These are phyloP conservation scores for Mobula birostris DNA, from an alignment of 2,113 vertebrate species.

Conservation along the genomic window DNA sequence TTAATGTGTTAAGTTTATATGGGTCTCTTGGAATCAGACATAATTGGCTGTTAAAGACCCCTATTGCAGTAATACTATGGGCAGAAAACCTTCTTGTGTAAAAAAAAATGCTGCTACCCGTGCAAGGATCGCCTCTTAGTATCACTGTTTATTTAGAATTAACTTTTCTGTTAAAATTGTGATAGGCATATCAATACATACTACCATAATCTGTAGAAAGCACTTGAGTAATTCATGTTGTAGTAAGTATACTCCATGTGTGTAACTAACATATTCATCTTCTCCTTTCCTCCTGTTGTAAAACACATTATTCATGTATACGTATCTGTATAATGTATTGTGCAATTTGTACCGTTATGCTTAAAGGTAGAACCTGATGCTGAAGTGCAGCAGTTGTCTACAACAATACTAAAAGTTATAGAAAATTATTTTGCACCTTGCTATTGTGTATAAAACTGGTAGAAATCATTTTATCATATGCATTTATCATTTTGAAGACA, in stretches of 20 bases:
- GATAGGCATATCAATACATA: constrained; percentile 45
- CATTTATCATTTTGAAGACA: constrained; percentile 72
- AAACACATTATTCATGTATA: constrained; percentile 49
- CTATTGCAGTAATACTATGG: constrained; percentile 65
- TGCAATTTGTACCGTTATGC: constrained; percentile 64
- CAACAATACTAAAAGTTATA: constrained; percentile 66
- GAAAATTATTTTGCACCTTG: constrained; percentile 84
- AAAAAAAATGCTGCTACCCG: constrained; percentile 41
- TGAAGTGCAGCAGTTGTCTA: constrained; percentile 54
- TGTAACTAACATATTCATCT: constrained; percentile 54
- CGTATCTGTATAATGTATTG: constrained; percentile 56
- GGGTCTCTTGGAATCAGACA: constrained; percentile 21
- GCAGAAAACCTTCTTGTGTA: constrained; percentile 50
- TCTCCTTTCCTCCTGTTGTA: constrained; percentile 52
- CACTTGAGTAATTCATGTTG: constrained; percentile 43
- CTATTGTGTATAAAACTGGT: constrained; percentile 71
- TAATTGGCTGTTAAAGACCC: constrained; percentile 39
- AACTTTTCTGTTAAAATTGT: constrained; percentile 43
- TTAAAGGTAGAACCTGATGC: constrained; percentile 51
- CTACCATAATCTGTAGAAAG: constrained; percentile 41
- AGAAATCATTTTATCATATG: constrained; percentile 60
- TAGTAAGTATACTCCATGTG: constrained; percentile 46
- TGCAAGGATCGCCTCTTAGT: constrained; percentile 39
- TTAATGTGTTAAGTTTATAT: background rate
- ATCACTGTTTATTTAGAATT: constrained; percentile 32